Evolutionary conservation across 2,113 vertebrate genomes (phyloP).

Genomic region (Dascyllus trimaculatus): DNA sequence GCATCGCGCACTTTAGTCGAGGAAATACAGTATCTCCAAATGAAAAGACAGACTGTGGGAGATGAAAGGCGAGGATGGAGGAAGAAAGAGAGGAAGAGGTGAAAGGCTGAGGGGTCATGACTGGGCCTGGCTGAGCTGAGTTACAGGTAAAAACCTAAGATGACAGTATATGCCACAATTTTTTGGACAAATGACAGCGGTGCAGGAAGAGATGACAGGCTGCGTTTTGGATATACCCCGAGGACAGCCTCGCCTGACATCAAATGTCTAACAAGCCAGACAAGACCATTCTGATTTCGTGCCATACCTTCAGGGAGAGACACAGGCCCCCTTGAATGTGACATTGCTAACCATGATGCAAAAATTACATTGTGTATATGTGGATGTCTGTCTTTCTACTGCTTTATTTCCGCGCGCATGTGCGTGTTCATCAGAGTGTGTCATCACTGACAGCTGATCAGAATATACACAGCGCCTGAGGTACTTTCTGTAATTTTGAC

Average conservation of each 20-base stretch:
- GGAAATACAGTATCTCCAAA: constrained; percentile 42
- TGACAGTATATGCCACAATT: constrained; percentile 66
- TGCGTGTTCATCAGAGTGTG: constrained; percentile 67
- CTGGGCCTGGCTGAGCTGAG: constrained; percentile 45
- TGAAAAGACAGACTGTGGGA: constrained; percentile 18
- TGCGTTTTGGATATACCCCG: constrained; percentile 65
- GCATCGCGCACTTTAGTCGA: constrained; percentile 47
- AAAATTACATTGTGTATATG: constrained; percentile 70
- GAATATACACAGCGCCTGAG: constrained; percentile 75
- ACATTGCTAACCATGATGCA: constrained; percentile 79
- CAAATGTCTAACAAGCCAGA: constrained; percentile 76
- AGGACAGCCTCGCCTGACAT: constrained; percentile 68
- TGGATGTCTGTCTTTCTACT: constrained; percentile 40
- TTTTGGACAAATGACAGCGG: constrained; percentile 69
- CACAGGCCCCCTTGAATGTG: constrained; percentile 51
- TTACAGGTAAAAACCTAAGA: constrained; percentile 59
- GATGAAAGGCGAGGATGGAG: constrained; percentile 39
- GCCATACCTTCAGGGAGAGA: constrained; percentile 63
- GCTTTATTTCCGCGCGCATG: constrained; percentile 31
- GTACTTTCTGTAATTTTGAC: constrained; percentile 80
- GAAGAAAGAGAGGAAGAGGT: constrained; percentile 8
- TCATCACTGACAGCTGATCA: constrained; percentile 79
- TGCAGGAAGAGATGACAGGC: constrained; percentile 64
- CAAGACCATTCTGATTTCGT: constrained; percentile 63
- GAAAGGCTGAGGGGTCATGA: constrained; percentile 33